Base-by-base conservation (phyloP, 1,140 invertebrate genomes). In the Globodera rostochiensis region DNA sequence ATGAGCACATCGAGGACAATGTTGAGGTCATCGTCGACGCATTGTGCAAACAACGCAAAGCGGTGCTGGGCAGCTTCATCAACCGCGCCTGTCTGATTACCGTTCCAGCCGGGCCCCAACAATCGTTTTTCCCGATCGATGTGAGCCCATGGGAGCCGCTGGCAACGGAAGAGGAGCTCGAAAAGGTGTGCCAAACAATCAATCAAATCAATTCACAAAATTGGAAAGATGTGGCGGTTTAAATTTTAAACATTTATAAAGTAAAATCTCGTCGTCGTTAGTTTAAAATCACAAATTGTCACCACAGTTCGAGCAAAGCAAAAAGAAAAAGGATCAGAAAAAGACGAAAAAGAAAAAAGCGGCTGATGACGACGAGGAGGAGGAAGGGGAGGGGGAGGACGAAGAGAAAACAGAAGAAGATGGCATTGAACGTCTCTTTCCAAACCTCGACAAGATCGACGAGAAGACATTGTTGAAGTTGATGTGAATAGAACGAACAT, bases 31-130 rank as follows among this genome's bases (percentile, higher is more conserved):
- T 89, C 21, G 77, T 89, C 45, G 75, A 82, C 36, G 81, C 87
- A 7, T 53, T 89, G 36, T 89, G 88, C 76, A 73, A 84, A 36
- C 84, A 88, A 70, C 82, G 88, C 70, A 88, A 85, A 73, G 79
- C 88, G 7, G 88, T 85, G 25, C 82, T 89, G 11, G 88, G 88
- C 3, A 84, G 86, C 5, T 89, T 90, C 75, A 82, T 89, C 76
- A 89, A 89, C 80, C 79, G 88, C 21, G 86, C 87, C 36, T 57
- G 82, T 53, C 57, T 90, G 76, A 89, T 86, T 80, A 79, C 85
- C 9, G 77, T 90, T 60, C 87, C 87, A 4, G 81, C 78, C 36
- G 83, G 36, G 2, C 46, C 19, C n/a, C 45, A 74, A 9, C 50
- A 86, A 53, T 81, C 77, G 11, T 80, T 79, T 73, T 80, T 81